Evolutionary conservation across 2,797 vertebrate species (phyloP), one percentile per base, ranked within the genome.

Genomic region (Pseudochirops cupreus): DNA sequence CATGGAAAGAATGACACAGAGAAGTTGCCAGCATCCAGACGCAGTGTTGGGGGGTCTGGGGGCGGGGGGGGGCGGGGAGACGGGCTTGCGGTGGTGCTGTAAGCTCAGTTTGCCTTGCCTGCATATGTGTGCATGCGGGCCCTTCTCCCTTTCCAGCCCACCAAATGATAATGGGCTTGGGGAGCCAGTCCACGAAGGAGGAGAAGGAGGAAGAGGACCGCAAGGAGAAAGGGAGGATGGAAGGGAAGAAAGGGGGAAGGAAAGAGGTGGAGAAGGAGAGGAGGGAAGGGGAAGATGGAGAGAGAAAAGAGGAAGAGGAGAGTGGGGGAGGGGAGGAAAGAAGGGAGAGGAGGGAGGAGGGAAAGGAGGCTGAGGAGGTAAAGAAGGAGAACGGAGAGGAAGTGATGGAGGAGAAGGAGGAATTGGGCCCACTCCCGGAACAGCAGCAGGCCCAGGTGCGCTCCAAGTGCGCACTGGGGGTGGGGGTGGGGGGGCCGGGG

Each of bases 21-120:
- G 95, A 95, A 98, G 96, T 97, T 98, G 98, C 97, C 98, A 98
- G 98, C 62, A 92, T 94, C 96, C 97, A 98, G 98, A 98, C 97
- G 93, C 95, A 92, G 96, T 97, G 97, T 97, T 95, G 94, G 97
- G 98, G 92, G 91, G 92, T 92, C 96, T 91, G 96, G 87, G 74
- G 74, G n/a, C 33, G 67, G 94, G 96, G 97, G 91, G 62, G 62
- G 62, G 33, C n/a, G 67, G 67, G 67, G 67, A 82, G 67, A 82
- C 67, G 67, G n/a, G 67, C 67, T 82, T 46, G 67, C 67, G n/a
- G 74, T 26, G 39, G 39, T 50, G 74, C 39, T 87, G 74, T 26
- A 87, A 50, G 90, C 91, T 98, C 82, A 1, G 62, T 94, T 96
- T 94, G 97, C 96, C 94, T 97, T 92, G 96, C 95, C 96, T 92